These are phyloP conservation scores for Centropus bengalensis DNA, from an alignment of 2,113 vertebrate genomes.

Conservation along the genomic window DNA sequence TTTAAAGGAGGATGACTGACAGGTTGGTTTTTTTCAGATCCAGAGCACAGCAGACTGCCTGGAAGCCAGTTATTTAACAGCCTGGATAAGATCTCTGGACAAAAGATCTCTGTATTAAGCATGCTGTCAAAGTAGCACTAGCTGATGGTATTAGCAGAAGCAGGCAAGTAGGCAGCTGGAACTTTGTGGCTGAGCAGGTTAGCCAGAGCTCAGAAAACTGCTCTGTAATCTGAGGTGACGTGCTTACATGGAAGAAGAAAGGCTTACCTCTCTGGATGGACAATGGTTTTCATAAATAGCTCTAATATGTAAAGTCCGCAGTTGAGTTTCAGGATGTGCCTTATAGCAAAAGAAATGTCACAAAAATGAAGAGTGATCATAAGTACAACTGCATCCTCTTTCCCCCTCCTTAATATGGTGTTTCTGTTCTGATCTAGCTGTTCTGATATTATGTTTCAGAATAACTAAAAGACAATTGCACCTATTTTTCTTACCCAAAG, in stretches of 20 bases:
- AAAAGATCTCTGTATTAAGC: not conserved
- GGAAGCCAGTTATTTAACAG: not conserved
- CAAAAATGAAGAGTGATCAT: not conserved
- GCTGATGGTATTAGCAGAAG: not conserved
- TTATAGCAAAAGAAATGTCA: not conserved
- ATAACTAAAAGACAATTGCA: constrained; percentile 28
- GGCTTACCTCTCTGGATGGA: not conserved
- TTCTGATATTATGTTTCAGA: not conserved
- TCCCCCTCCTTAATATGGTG: not conserved
- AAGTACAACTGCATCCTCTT: not conserved
- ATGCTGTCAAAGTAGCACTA: not conserved
- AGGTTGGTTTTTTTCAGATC: not conserved
- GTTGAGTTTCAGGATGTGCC: not conserved
- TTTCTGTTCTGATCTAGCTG: not conserved
- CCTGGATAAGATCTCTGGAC: not conserved
- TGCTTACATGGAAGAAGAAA: not conserved
- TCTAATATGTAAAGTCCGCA: not conserved
- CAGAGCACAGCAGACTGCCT: not conserved
- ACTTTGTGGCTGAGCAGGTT: not conserved
- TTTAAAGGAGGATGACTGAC: constrained; percentile 22
- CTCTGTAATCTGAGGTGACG: not conserved
- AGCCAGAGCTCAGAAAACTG: not conserved
- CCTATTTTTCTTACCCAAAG: not conserved
- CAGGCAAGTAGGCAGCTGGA: not conserved
- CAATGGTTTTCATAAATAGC: not conserved